Evolutionary conservation across 2,888 invertebrate genomes (phyloP).

Genomic region (Agrotis puta): DNA sequence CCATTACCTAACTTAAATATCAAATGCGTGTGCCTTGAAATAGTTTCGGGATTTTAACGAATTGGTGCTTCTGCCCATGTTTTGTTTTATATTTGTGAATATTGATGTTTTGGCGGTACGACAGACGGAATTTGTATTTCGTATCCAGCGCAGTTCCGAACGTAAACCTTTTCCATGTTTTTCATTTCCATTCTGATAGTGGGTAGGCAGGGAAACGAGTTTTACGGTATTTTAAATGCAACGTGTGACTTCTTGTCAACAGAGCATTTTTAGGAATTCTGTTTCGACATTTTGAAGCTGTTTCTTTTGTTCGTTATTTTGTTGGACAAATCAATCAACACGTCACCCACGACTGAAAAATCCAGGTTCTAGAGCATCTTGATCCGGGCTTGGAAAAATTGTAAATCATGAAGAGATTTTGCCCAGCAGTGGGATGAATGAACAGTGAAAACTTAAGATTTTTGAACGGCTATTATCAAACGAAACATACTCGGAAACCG

Average conservation of each 20-base stretch:
- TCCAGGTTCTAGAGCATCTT: too few species aligned
- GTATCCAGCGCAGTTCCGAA: constrained; percentile 17
- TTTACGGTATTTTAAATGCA: constrained; percentile 6
- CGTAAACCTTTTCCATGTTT: constrained; percentile 45
- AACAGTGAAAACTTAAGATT: neutral
- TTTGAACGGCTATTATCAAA: neutral
- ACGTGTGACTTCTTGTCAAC: neutral
- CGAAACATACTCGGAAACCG: neutral
- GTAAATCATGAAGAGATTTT: too few species aligned
- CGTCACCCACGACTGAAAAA: too few species aligned
- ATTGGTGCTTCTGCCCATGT: constrained; percentile 22
- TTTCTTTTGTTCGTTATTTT: neutral
- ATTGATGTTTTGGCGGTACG: constrained; percentile 48
- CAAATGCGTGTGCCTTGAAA: too few species aligned
- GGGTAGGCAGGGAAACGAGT: constrained; percentile 13
- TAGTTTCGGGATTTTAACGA: neutral
- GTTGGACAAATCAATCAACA: neutral
- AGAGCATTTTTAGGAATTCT: neutral
- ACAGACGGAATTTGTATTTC: constrained; percentile 44
- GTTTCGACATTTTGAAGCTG: neutral
- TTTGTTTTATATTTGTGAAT: constrained; percentile 33
- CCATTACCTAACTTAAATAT: too few species aligned
- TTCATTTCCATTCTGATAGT: constrained; percentile 47
- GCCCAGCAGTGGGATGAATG: too few species aligned
- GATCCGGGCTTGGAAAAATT: too few species aligned